Base-by-base conservation (phyloP, 1,140 invertebrate genomes). In the Vollenhovia emeryi region DNA sequence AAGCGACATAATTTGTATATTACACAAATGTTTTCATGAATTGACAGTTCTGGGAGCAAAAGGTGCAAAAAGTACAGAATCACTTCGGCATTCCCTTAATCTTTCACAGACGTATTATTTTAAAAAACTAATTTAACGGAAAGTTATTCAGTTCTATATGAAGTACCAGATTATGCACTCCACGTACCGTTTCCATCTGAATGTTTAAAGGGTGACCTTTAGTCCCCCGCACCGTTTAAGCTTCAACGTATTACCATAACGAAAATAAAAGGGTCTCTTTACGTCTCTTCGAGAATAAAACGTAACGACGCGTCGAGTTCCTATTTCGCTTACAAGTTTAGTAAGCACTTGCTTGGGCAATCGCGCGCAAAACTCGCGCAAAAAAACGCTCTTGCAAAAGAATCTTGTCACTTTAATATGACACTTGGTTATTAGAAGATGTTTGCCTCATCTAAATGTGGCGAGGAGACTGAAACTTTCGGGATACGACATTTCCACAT, bases 211-310 rank as follows among this genome's bases (percentile, higher is more conserved):
- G n/a, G 13, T n/a, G 40, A 62, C 74, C 55, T 43, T 60, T 60
- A 48, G 43, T 13, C 74, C 33, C 59, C 11, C 24, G 30, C 18
- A 27, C 15, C 24, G n/a, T 11, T 75, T 43, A 43, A 57, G 30
- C 64, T 64, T 48, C 43, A 30, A 78, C 27, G 2, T 21, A 64
- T 78, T 78, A 78, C 18, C 75, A 78, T 66, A 78, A 36, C 4
- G 40, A 21, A 64, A 78, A 66, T 50, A 36, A 50, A 64, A 11
- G 43, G 4, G 3, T 64, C 13, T 1, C 30, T 33, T 78, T 62
- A 45, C 9, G n/a, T 36, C 13, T n/a, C n/a, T n/a, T n/a, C n/a
- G n/a, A n/a, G 7, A 21, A 6, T 64, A 8, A 48, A 62, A 78
- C 24, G 57, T 27, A 11, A 36, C 2, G n/a, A 33, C n/a, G 40